phyloP scores from a whole-genome alignment of 2,797 vertebrate genomes.

The Chiloscyllium punctatum region DNA sequence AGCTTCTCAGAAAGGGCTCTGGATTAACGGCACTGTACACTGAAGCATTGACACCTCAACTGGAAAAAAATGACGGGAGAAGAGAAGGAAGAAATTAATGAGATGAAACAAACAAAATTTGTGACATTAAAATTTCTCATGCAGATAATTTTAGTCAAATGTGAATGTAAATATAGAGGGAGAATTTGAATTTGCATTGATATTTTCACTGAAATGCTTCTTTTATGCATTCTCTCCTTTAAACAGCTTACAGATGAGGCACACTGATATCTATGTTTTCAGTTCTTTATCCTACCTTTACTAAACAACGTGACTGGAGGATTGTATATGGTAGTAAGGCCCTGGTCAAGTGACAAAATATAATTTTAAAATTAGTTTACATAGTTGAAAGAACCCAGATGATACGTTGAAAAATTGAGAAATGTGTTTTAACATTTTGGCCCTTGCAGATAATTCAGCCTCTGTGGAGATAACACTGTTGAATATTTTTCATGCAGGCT shows the following conservation, averaged over 20 bases:
- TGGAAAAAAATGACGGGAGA: not conserved
- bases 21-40: not conserved
- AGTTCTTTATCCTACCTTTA: not conserved
- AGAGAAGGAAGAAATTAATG: not conserved
- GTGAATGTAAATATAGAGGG: no score
- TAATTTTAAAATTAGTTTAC: not conserved
- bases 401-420: slow-evolving; percentile 31
- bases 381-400: not conserved
- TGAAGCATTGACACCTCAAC: not conserved
- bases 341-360: not conserved
- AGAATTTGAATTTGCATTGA: not conserved
- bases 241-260: not conserved
- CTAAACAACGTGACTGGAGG: not conserved
- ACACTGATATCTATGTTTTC: not conserved
- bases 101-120: not conserved
- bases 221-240: not conserved
- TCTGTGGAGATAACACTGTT: slow-evolving; percentile 1
- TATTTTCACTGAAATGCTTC: not conserved
- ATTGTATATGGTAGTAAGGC: not conserved
- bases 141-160: not conserved
- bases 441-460: slow-evolving; percentile 26
- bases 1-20: not conserved
- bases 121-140: not conserved
- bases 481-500: not conserved
- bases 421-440: slow-evolving; percentile 19